These are phyloP conservation scores for Enteromius paludinosus DNA, from an alignment of 2,797 vertebrate genomes.

Conservation along the genomic window DNA sequence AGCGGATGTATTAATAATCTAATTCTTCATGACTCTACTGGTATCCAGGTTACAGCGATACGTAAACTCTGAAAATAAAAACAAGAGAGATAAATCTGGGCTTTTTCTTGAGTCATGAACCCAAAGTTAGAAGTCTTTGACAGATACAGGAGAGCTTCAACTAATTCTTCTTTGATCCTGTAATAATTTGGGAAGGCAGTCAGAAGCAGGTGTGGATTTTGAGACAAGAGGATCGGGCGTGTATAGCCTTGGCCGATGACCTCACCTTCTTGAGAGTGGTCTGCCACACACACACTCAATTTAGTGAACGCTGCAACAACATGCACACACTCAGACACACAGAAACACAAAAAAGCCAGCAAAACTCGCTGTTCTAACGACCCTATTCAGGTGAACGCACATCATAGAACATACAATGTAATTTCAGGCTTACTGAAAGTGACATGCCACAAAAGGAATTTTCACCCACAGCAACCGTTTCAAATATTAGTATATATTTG, in stretches of 20 bases:
- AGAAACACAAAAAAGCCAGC: conserved; percentile 51
- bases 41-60: conserved; percentile 59
- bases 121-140: conserved; percentile 44
- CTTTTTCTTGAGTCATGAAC: conserved; percentile 48
- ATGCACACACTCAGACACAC: conserved; percentile 44
- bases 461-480: conserved; percentile 27
- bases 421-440: conserved; percentile 36
- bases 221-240: conserved; percentile 52
- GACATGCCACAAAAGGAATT: conserved; percentile 20
- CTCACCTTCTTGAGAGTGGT: conserved; percentile 36
- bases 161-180: conserved; percentile 41
- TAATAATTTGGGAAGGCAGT: conserved; percentile 37
- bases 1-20: conserved; percentile 76
- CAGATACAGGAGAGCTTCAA: conserved; percentile 22
- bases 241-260: conserved; percentile 51
- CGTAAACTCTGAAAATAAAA: conserved; percentile 55
- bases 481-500: background rate
- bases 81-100: conserved; percentile 27
- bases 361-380: background rate
- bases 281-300: conserved; percentile 14
- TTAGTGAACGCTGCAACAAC: conserved; percentile 19
- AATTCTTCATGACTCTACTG: conserved; percentile 66
- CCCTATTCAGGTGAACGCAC: conserved; percentile 8
- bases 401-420: background rate
- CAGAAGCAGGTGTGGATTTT: conserved; percentile 10